Evolutionary conservation across 2,797 vertebrate genomes (phyloP).

Genomic region (Gallinago stenura): DNA sequence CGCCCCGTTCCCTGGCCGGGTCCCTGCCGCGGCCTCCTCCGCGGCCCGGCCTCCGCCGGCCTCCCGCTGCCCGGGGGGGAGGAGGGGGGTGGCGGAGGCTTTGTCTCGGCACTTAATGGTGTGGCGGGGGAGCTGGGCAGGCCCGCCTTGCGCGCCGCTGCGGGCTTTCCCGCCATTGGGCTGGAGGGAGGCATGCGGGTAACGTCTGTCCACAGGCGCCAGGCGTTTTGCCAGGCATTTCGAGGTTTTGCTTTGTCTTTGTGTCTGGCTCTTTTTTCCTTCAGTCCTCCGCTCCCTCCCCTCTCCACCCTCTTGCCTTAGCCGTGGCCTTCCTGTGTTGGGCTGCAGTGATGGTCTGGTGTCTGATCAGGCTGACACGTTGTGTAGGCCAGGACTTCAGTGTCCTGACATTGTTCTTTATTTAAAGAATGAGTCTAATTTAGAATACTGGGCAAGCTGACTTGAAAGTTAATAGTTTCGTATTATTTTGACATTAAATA

Average conservation of each 20-base stretch:
- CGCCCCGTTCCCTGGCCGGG: rapidly evolving
- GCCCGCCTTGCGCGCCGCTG: neutral
- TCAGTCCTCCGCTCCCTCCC: rapidly evolving
- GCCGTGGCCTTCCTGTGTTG: too few relatives aligned
- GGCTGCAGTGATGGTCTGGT: neutral
- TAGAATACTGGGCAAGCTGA: rapidly evolving
- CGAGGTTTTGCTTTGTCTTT: neutral
- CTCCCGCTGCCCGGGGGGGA: rapidly evolving
- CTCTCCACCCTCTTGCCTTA: too few relatives aligned
- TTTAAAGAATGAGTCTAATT: neutral
- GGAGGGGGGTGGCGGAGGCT: neutral
- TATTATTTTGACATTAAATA: rapidly evolving
- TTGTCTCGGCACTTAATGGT: neutral
- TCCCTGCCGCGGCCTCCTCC: too few relatives aligned
- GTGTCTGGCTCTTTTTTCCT: rapidly evolving
- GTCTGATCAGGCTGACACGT: rapidly evolving
- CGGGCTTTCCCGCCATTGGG: neutral
- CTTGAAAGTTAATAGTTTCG: neutral
- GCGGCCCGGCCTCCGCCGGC: neutral
- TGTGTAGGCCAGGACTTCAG: neutral
- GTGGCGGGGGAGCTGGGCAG: neutral
- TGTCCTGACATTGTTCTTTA: rapidly evolving
- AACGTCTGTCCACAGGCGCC: neutral
- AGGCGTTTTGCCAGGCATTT: neutral
- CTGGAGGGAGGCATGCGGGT: neutral